Percentiles rank a stretch among this genome's conserved stretches.
Conservation (phyloP, 2,888 invertebrate genomes). For the Eueremaeus valkanovi region DNA sequence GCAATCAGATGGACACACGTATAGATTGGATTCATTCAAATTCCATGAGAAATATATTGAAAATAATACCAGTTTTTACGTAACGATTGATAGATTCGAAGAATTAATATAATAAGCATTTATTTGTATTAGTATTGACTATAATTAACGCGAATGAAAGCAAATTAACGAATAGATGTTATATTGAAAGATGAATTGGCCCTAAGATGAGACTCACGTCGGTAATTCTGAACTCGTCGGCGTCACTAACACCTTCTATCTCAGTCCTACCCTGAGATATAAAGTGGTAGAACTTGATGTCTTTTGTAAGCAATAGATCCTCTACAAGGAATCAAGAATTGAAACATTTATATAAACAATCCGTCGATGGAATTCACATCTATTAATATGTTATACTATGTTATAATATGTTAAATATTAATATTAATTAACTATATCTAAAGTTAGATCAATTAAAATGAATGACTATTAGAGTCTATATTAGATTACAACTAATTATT, state of each 20-base stretch:
- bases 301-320: constrained; percentile 53
- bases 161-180: too few species aligned
- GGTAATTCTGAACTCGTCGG: constrained; percentile 56
- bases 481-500: too few species aligned
- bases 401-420: neutral
- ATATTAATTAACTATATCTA: neutral
- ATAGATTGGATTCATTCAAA: neutral
- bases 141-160: too few species aligned
- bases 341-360: neutral
- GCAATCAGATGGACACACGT: neutral
- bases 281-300: constrained; percentile 56
- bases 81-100: too few species aligned
- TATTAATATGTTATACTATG: neutral
- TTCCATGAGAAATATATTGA: neutral
- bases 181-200: neutral
- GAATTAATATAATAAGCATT: neutral
- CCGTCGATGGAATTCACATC: constrained; percentile 27
- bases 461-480: too few species aligned
- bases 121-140: neutral
- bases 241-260: constrained; percentile 60
- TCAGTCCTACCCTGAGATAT: constrained; percentile 59
- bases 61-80: too few species aligned
- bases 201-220: constrained; percentile 49
- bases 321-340: constrained; percentile 49
- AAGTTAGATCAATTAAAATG: neutral